Conservation (phyloP, 2,797 vertebrate genomes). For the Luscinia luscinia region DNA sequence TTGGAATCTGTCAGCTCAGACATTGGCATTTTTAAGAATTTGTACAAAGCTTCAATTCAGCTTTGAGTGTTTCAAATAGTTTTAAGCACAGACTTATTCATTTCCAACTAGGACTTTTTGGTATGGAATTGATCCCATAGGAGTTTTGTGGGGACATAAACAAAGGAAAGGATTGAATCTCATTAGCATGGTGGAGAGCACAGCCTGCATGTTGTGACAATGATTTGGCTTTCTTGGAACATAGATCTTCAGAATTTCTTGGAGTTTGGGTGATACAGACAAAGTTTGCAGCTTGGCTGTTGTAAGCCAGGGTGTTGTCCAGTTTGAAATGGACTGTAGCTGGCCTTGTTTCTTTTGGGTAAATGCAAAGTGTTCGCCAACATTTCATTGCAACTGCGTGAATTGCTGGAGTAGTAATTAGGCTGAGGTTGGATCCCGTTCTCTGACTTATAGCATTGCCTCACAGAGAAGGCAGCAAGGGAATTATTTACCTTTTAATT, state of each 20-base stretch:
- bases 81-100: not conserved
- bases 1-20: not conserved
- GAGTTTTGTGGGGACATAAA: not conserved
- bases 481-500: constrained; percentile 67
- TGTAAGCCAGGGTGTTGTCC: not conserved
- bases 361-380: not conserved
- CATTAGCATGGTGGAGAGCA: not conserved
- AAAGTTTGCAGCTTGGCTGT: not conserved
- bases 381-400: not conserved
- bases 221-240: not conserved
- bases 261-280: not conserved
- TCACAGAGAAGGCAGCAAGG: constrained; percentile 48
- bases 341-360: not conserved
- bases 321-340: not conserved
- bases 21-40: not conserved
- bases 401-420: constrained; percentile 47
- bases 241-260: not conserved
- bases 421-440: constrained; percentile 50
- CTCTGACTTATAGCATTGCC: constrained; percentile 58
- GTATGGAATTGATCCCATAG: not conserved
- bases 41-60: not conserved
- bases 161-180: not conserved
- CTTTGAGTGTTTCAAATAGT: not conserved
- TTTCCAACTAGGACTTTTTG: not conserved
- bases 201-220: not conserved